A percentile compares a stretch with the other conserved stretches of the same genome.
Evolutionary conservation across 2,797 vertebrate species (phyloP).

Genomic region (Sebastes oblongus): DNA sequence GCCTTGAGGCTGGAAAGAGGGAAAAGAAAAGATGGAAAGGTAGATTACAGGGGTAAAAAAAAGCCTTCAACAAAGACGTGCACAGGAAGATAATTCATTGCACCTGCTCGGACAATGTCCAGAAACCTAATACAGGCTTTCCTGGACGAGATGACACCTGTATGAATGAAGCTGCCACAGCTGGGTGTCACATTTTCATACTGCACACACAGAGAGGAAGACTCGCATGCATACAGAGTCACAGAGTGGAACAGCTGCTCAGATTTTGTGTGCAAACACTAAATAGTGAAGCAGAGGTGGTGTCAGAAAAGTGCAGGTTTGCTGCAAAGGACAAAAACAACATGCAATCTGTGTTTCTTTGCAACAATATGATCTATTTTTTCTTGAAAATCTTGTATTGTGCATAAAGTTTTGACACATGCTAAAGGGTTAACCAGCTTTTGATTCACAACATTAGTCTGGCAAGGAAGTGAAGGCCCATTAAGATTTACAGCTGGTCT

Average conservation of each 20-base stretch:
- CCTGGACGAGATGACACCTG: constrained; percentile 62
- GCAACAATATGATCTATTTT: neutral
- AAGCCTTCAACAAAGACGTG: constrained; percentile 41
- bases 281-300: neutral
- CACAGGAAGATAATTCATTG: constrained; percentile 61
- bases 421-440: constrained; percentile 23
- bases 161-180: constrained; percentile 54
- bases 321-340: neutral
- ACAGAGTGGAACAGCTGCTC: constrained; percentile 17
- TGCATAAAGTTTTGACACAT: neutral
- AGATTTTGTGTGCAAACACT: constrained; percentile 12
- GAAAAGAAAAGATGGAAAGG: constrained; percentile 28
- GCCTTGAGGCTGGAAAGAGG: constrained; percentile 35
- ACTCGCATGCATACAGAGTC: neutral
- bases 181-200: constrained; percentile 37
- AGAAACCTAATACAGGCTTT: constrained; percentile 61
- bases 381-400: neutral
- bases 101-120: constrained; percentile 70
- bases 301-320: constrained; percentile 7
- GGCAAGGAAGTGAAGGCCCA: constrained; percentile 27
- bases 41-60: constrained; percentile 29
- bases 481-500: constrained; percentile 58
- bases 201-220: neutral
- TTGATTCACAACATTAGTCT: constrained; percentile 42
- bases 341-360: neutral